A percentile compares a stretch with the other conserved stretches of the same genome.
Evolutionary conservation across 2,888 invertebrate genomes (phyloP).

Genomic region (Cyclophora punctaria): DNA sequence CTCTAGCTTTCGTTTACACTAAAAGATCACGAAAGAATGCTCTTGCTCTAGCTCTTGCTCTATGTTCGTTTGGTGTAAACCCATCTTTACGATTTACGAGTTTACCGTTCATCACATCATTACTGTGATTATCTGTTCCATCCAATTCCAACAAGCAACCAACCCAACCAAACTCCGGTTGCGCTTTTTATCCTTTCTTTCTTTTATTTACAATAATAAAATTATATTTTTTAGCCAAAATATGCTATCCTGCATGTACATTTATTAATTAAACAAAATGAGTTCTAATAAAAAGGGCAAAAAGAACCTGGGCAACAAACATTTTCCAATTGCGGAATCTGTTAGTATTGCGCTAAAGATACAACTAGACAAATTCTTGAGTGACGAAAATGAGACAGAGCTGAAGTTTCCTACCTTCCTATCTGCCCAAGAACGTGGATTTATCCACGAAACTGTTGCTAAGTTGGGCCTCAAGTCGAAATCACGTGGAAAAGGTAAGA

Average conservation of each 20-base stretch:
- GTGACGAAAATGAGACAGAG: slow-evolving; percentile 66
- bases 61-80: too few relatives aligned
- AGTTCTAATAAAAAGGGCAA: slow-evolving; percentile 57
- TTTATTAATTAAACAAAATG: slow-evolving; percentile 32
- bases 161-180: too few relatives aligned
- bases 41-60: too few relatives aligned
- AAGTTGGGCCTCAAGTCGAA: slow-evolving; percentile 84
- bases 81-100: too few relatives aligned
- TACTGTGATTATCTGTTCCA: too few relatives aligned
- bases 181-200: too few relatives aligned
- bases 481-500: slow-evolving; percentile 85
- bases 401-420: slow-evolving; percentile 82
- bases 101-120: too few relatives aligned
- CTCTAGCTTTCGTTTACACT: too few relatives aligned
- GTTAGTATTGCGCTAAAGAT: slow-evolving; percentile 69
- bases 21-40: too few relatives aligned
- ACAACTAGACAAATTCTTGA: slow-evolving; percentile 62
- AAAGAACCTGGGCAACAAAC: slow-evolving; percentile 53
- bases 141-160: too few relatives aligned
- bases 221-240: neutral
- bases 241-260: neutral
- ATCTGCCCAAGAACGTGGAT: slow-evolving; percentile 85
- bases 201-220: neutral
- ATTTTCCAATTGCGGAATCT: slow-evolving; percentile 66
- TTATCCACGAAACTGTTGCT: slow-evolving; percentile 82